Percentiles rank a stretch among this genome's conserved stretches.
Conservation (phyloP, 2,888 invertebrate genomes). For the Conops quadrifasciatus region DNA sequence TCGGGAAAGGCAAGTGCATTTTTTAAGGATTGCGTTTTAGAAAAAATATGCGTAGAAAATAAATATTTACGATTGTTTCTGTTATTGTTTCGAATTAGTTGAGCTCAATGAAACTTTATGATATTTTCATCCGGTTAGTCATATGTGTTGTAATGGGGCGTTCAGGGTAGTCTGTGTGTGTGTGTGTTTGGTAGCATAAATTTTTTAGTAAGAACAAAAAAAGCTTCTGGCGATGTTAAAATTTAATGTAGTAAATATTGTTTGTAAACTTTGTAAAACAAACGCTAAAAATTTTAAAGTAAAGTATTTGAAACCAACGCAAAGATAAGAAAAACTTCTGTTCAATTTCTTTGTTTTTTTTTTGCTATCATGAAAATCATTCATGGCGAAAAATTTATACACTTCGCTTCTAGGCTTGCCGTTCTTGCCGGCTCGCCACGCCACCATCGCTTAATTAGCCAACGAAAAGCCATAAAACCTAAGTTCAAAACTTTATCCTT, state of each 20-base stretch:
- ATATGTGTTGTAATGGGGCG: conserved; percentile 60
- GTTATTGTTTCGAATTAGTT: background rate
- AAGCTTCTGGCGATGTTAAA: conserved; percentile 60
- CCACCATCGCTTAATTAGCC: conserved; percentile 14
- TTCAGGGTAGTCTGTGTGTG: conserved; percentile 41
- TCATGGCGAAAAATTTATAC: background rate
- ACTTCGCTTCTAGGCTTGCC: background rate
- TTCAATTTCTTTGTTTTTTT: too few species aligned
- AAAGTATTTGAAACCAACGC: too few species aligned
- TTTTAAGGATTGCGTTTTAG: background rate
- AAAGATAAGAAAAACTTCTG: too few species aligned
- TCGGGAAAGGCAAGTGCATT: background rate
- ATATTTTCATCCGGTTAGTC: conserved; percentile 49
- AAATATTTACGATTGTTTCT: conserved; percentile 52
- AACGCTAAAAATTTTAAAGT: too few species aligned
- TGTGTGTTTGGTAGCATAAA: too few species aligned
- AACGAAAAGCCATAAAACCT: conserved; percentile 8
- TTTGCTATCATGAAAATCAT: too few species aligned
- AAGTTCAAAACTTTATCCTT: conserved; percentile 41
- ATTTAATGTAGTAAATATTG: conserved; percentile 58
- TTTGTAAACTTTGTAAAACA: too few species aligned
- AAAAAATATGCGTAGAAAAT: conserved; percentile 38
- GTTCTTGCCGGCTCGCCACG: background rate
- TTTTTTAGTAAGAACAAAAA: too few species aligned
- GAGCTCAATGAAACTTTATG: conserved; percentile 26